phyloP scores from a whole-genome alignment of 2,113 vertebrate species.

The Phaethon lepturus region DNA sequence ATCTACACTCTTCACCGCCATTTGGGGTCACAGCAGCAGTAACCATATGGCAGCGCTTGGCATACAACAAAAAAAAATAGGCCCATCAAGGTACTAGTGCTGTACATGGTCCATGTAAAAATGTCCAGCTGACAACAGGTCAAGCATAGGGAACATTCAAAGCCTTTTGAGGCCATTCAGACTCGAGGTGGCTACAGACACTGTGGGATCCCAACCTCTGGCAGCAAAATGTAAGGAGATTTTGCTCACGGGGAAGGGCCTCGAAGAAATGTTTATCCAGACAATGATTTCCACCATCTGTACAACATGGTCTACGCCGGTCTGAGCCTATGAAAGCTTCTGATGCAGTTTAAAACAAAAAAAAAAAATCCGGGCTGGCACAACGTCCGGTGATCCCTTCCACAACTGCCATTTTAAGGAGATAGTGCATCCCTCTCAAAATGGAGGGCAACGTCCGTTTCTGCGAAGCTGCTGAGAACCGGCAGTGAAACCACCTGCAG shows the following conservation, averaged over 20 bases:
- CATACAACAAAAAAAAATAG: rapidly evolving
- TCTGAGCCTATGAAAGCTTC: background rate
- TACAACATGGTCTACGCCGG: background rate
- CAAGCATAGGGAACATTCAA: background rate
- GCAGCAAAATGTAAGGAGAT: background rate
- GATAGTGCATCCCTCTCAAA: background rate
- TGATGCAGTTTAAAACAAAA: background rate
- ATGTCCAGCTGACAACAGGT: background rate
- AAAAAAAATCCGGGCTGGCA: background rate
- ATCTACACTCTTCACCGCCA: background rate
- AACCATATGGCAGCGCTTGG: rapidly evolving
- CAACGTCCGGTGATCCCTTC: background rate
- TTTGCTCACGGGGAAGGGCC: background rate
- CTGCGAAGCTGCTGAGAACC: background rate
- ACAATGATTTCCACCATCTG: background rate
- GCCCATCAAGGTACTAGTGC: rapidly evolving
- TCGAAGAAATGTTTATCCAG: background rate
- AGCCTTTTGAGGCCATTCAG: background rate
- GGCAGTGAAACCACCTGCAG: background rate
- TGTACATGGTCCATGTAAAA: background rate
- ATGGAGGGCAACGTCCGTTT: background rate
- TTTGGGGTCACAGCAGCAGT: rapidly evolving
- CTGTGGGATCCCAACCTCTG: rapidly evolving
- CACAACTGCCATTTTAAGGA: background rate
- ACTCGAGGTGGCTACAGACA: background rate